Evolutionary conservation across 1,140 invertebrate species (phyloP).

Genomic region (Hypsibius dujardini): DNA sequence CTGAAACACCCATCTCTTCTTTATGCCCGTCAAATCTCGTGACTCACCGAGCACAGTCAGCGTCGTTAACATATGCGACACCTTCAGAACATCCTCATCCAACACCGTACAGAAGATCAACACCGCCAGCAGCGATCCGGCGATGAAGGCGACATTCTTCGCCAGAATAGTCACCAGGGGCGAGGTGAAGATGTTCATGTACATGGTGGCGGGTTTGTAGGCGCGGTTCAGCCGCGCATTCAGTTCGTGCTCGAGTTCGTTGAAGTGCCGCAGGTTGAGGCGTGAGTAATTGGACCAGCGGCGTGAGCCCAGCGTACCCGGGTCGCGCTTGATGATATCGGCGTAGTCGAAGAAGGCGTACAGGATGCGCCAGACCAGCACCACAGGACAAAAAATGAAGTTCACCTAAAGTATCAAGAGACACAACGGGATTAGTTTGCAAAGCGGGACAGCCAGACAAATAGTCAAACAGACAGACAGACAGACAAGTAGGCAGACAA

Average conservation of each 20-base stretch:
- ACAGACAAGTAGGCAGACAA: too few relatives aligned
- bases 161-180: constrained; percentile 35
- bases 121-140: constrained; percentile 62
- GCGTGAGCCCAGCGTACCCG: constrained; percentile 62
- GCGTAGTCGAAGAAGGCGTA: constrained; percentile 87
- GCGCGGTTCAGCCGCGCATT: constrained; percentile 70
- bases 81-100: constrained; percentile 78
- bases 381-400: background rate
- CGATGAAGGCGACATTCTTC: constrained; percentile 59
- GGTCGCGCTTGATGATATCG: constrained; percentile 76
- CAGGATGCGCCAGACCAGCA: constrained; percentile 65
- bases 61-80: constrained; percentile 72
- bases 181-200: constrained; percentile 66
- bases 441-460: constrained; percentile 53
- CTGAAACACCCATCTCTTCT: too few relatives aligned
- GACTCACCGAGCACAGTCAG: constrained; percentile 49
- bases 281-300: constrained; percentile 77
- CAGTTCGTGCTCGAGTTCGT: constrained; percentile 92
- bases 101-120: constrained; percentile 64
- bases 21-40: background rate
- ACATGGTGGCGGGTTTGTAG: constrained; percentile 71
- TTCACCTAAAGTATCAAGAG: background rate
- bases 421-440: constrained; percentile 50
- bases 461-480: too few relatives aligned
- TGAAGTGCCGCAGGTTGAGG: constrained; percentile 81